Base-by-base conservation (phyloP, 1,140 invertebrate species). In the Amyelois transitella region DNA sequence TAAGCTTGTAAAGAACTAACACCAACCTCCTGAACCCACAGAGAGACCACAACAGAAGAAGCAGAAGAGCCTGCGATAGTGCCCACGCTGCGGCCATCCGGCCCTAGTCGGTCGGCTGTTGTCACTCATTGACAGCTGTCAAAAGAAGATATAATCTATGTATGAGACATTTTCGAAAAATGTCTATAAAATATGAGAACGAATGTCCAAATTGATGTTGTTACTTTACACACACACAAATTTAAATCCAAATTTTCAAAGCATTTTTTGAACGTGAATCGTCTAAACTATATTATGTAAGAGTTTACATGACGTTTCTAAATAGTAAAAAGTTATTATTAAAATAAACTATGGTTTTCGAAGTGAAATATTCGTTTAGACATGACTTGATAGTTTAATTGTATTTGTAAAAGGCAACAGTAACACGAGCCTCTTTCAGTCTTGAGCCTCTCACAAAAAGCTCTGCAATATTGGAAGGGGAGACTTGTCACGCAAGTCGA, bases 31-130 rank as follows among this genome's bases (percentile, higher is more conserved):
- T 14, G 17, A 38, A 25, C 51, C 22, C 43, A 56, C 65, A 81
- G 66, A 52, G 77, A 81, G 55, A 47, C 71, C 17, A 72, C 71
- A 19, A 75, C 71, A 54, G 76, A 75, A 57, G 77, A 78, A 50
- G 38, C 60, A 18, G 77, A 77, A 10, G 80, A 85, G 49, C 73
- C 80, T 6, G 72, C 67, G 21, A 85, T 82, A 43, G 79, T 82
- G 14, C 81, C 79, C 1, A 81, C 68, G 18, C 53, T 82, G 43
- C 70, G 81, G 14, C 81, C 78, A 0, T 52, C 75, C 0, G 72
- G 72, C 5, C 84, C 81, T 0, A 32, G 75, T 7, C 68, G 84
- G 18, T 43, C 80, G 4, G 32, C 72, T 0, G 60, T 85, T 21
- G 72, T 72, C 58, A 81, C 73, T 45, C 81, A 69, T 18, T 84